Base-by-base conservation (phyloP, 2,113 vertebrate species). In the Phalacrocorax aristotelis region DNA sequence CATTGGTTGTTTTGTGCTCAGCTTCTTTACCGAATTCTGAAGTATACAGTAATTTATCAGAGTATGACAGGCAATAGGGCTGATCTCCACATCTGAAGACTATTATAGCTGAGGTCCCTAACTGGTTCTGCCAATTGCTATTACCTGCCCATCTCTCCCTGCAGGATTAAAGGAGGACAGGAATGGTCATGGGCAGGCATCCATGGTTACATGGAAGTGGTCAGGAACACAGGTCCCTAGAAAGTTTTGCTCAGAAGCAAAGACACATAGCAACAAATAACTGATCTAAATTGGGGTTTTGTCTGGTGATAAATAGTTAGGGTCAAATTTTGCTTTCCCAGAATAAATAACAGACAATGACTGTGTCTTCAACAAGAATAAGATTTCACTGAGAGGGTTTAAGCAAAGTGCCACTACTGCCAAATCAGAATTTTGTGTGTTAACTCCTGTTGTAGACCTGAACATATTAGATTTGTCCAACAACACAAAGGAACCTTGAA, bases 291-390 rank as follows among this genome's bases (percentile, higher is more conserved):
- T 3, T 32, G 10, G 15, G 6, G 0, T 15, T 64, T 81, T 9
- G 16, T 19, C 25, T 70, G 49, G 11, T 46, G 8, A 64, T 16
- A 66, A 69, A 80, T 38, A 19, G 13, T 26, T 51, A 19, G 22
- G 26, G 10, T 49, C 22, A 34, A 34, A 49, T 74, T 74, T 22
- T 85, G 3, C 26, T 46, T 64, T 75, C 55, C 42, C 55, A 26
- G 48, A 48, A 80, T 36, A 54, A 42, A 9, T 68, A 48, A 29
- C 34, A 36, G 26, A 10, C 13, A 16, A 23, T 11, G 6, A n/a
- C 27, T 44, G 15, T 36, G 21, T 15, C 18, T 71, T 70, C 21
- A 29, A 7, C 0, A 0, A 81, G 44, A 58, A 25, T 0, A 36
- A 2, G 10, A 54, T 42, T 52, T 77, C 55, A 46, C 29, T 52